Percentiles rank a stretch among this genome's conserved stretches.
Conservation (phyloP, 2,888 invertebrate genomes). For the Oligia strigilis region DNA sequence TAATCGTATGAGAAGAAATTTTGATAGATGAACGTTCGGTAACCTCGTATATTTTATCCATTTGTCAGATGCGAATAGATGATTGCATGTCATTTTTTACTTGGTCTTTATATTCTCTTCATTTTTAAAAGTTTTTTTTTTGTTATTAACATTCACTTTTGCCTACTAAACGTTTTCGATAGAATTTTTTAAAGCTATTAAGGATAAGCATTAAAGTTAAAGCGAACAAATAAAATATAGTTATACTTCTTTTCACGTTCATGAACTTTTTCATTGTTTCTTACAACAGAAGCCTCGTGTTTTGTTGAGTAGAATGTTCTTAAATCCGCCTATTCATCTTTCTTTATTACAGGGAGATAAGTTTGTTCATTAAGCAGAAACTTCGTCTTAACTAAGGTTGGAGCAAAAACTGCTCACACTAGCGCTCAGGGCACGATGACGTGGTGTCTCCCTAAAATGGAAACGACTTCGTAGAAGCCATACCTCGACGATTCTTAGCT, state of each 20-base stretch:
- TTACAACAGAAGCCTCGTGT: slow-evolving; percentile 28
- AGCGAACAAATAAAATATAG: slow-evolving; percentile 3
- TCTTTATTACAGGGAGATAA: slow-evolving; percentile 50
- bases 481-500: slow-evolving; percentile 64
- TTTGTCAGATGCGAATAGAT: slow-evolving; percentile 58
- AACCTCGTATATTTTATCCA: slow-evolving; percentile 53
- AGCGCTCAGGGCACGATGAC: slow-evolving; percentile 68
- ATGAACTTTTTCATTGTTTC: slow-evolving; percentile 46
- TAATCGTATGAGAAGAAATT: slow-evolving; percentile 40
- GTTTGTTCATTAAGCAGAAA: slow-evolving; percentile 57
- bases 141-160: slow-evolving; percentile 17
- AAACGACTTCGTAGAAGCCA: slow-evolving; percentile 67
- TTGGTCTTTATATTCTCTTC: slow-evolving; percentile 13
- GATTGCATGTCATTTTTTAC: slow-evolving; percentile 45
- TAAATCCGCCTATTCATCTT: slow-evolving; percentile 44
- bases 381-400: slow-evolving; percentile 70
- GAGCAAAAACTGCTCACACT: slow-evolving; percentile 66
- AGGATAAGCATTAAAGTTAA: slow-evolving; percentile 8
- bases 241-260: slow-evolving; percentile 13
- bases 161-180: background rate
- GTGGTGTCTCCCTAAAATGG: slow-evolving; percentile 73
- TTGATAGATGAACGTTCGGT: slow-evolving; percentile 66
- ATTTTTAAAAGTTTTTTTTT: slow-evolving; percentile 12
- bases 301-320: slow-evolving; percentile 33
- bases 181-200: slow-evolving; percentile 16